Evolutionary conservation across 2,797 vertebrate genomes (phyloP).

Genomic region (Phrynocephalus guinanensis): DNA sequence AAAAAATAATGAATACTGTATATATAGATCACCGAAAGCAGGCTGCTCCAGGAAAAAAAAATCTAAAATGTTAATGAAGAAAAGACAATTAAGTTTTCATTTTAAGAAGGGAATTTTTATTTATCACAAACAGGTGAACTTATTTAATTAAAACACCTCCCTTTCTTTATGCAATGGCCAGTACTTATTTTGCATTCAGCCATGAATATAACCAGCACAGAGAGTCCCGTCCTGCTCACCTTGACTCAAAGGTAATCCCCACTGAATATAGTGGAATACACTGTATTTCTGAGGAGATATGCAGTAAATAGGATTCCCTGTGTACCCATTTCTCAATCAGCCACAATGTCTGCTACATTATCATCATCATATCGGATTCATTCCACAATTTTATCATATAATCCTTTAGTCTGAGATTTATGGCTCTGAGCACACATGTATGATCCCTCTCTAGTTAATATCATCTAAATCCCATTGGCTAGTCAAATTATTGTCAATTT

Average conservation of each 20-base stretch:
- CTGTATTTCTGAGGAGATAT: background rate
- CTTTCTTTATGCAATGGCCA: conserved; percentile 59
- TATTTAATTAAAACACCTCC: background rate
- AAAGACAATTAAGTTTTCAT: conserved; percentile 70
- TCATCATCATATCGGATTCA: conserved; percentile 34
- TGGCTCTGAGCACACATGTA: conserved; percentile 19
- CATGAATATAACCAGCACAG: conserved; percentile 46
- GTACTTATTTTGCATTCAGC: conserved; percentile 61
- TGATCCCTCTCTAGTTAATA: conserved; percentile 16
- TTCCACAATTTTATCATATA: conserved; percentile 21
- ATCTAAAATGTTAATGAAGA: conserved; percentile 67
- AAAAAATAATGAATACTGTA: conserved; percentile 71
- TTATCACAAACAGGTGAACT: conserved; percentile 60
- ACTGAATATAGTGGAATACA: background rate
- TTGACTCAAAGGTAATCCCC: background rate
- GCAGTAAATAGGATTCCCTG: conserved; percentile 26
- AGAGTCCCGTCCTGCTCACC: background rate
- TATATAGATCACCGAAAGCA: conserved; percentile 63
- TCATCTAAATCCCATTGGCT: background rate
- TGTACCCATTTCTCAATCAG: conserved; percentile 45
- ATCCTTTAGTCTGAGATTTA: conserved; percentile 35
- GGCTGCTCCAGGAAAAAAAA: conserved; percentile 49
- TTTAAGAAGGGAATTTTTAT: conserved; percentile 74
- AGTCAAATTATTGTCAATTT: conserved; percentile 31
- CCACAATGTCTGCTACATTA: conserved; percentile 40